A percentile compares a stretch with the other conserved stretches of the same genome.
phyloP scores from a whole-genome alignment of 92 coral and sea anemone species.

The Anthopleura xanthogrammica region DNA sequence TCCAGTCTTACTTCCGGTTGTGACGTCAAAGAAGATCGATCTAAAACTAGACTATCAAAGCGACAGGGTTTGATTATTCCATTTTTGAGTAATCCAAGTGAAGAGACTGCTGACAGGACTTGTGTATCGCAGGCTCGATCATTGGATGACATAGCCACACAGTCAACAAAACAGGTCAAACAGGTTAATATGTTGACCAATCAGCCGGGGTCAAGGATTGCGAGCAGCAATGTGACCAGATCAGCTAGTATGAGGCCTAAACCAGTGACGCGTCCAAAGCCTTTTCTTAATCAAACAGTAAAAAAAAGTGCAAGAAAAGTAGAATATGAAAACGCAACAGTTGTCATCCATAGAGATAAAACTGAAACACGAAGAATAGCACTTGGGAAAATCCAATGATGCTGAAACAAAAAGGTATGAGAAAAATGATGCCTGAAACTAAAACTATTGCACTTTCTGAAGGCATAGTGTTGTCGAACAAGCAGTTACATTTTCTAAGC shows the following conservation, averaged over 20 bases:
- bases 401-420: neutral
- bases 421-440: neutral
- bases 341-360: neutral
- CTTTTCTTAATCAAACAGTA: neutral
- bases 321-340: slow-evolving; percentile 6
- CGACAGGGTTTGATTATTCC: slow-evolving; percentile 15
- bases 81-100: slow-evolving; percentile 1
- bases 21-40: neutral
- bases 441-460: neutral
- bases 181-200: neutral
- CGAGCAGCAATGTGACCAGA: neutral
- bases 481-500: no score
- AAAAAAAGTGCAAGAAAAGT: neutral
- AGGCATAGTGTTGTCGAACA: no score
- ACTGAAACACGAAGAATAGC: neutral
- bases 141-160: neutral
- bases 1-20: slow-evolving; percentile 19
- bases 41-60: neutral
- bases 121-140: neutral
- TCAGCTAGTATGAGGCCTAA: neutral
- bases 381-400: neutral
- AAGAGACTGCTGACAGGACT: neutral
- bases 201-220: neutral
- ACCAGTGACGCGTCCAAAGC: neutral
- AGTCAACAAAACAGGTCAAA: neutral